Percentiles rank a stretch among this genome's conserved stretches.
Conservation (phyloP, 2,888 invertebrate species). For the Agrochola litura region DNA sequence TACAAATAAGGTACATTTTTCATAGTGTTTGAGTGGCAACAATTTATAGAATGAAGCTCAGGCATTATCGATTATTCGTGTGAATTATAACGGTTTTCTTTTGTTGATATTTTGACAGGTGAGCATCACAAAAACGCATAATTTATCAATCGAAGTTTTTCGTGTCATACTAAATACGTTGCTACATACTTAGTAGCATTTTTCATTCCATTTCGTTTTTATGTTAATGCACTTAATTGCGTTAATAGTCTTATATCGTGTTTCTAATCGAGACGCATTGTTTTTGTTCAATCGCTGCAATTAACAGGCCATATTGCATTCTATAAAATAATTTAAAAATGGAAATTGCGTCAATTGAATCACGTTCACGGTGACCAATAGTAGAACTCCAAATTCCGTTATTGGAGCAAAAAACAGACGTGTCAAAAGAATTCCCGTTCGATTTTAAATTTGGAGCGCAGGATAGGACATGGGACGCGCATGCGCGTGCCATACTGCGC, state of each 20-base stretch:
- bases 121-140: slow-evolving; percentile 54
- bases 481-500: slow-evolving; percentile 83
- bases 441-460: slow-evolving; percentile 66
- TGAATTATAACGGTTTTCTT: slow-evolving; percentile 83
- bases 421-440: slow-evolving; percentile 65
- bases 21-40: background rate
- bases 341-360: slow-evolving; percentile 57
- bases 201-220: slow-evolving; percentile 40
- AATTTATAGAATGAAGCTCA: slow-evolving; percentile 74
- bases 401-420: slow-evolving; percentile 63
- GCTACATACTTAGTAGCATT: slow-evolving; percentile 24
- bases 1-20: slow-evolving; percentile 54
- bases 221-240: slow-evolving; percentile 54
- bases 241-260: slow-evolving; percentile 50
- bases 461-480: slow-evolving; percentile 72
- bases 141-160: slow-evolving; percentile 47
- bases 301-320: slow-evolving; percentile 44
- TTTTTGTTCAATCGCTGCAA: slow-evolving; percentile 56
- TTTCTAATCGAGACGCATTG: slow-evolving; percentile 57
- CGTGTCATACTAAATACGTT: slow-evolving; percentile 22
- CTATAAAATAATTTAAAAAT: slow-evolving; percentile 47
- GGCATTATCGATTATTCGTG: slow-evolving; percentile 74
- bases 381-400: slow-evolving; percentile 61
- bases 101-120: slow-evolving; percentile 71
- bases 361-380: slow-evolving; percentile 34